phyloP scores from a whole-genome alignment of 2,888 invertebrate genomes.

The Cheiracanthium punctorium region DNA sequence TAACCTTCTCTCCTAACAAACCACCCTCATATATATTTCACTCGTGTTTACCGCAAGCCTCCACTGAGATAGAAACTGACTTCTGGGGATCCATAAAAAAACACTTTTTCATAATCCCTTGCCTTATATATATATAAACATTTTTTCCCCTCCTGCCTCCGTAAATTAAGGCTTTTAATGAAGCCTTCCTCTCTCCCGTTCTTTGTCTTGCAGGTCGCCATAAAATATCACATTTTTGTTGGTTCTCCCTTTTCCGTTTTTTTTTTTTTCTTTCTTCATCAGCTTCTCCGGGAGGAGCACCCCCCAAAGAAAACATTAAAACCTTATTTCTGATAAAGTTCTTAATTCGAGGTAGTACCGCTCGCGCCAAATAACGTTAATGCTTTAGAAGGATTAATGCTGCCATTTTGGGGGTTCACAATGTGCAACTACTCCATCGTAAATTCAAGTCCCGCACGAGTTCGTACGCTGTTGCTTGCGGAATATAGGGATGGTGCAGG shows the following conservation, averaged over 20 bases:
- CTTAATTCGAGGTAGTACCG: constrained; percentile 13
- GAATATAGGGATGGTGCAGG: not conserved
- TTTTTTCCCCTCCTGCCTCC: not conserved
- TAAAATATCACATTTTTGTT: constrained; percentile 25
- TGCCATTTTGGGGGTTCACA: constrained; percentile 29
- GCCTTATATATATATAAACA: not conserved
- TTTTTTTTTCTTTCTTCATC: not conserved
- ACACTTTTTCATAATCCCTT: constrained; percentile 18
- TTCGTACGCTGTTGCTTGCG: too few relatives aligned
- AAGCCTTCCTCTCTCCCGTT: constrained; percentile 6
- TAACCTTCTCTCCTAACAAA: not conserved
- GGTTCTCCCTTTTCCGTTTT: constrained; percentile 19
- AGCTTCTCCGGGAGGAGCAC: not conserved
- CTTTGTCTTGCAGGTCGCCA: constrained; percentile 11
- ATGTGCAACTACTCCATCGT: not conserved
- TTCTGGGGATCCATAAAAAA: constrained; percentile 8
- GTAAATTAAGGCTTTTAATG: constrained; percentile 22
- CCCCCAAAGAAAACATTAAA: constrained; percentile 15
- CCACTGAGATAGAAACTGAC: constrained; percentile 3
- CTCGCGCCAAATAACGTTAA: constrained; percentile 45
- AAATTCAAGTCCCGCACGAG: constrained; percentile 1
- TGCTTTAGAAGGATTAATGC: constrained; percentile 33
- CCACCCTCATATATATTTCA: not conserved
- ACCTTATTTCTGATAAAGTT: constrained; percentile 26
- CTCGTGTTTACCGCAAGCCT: not conserved